A percentile compares a stretch with the other conserved stretches of the same genome.
Conservation (phyloP, 1,140 invertebrate species). For the Manduca sexta region DNA sequence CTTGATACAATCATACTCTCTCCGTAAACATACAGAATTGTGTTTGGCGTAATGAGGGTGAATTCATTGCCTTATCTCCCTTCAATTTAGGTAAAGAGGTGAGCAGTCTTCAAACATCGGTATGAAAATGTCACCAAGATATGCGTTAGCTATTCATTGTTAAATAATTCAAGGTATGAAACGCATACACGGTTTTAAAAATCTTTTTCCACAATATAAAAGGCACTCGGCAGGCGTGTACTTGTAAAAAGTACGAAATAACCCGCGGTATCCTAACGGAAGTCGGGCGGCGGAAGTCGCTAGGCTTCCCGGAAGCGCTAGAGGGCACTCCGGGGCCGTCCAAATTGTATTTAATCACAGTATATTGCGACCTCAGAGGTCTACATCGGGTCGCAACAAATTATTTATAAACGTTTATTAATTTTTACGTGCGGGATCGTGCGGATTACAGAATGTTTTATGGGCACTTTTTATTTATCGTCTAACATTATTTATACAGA, state of each 20-base stretch:
- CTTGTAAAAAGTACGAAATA: conserved; percentile 62
- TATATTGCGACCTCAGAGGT: conserved; percentile 9
- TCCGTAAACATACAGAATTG: no score
- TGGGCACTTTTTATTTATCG: no score
- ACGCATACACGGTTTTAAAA: neutral
- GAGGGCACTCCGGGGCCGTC: conserved; percentile 42
- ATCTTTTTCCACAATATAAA: conserved; percentile 39
- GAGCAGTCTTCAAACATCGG: no score
- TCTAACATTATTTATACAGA: no score
- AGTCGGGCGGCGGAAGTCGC: conserved; percentile 57
- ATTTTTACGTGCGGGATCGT: conserved; percentile 1
- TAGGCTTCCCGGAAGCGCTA: conserved; percentile 60
- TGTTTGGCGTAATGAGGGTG: no score
- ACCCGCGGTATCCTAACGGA: conserved; percentile 54
- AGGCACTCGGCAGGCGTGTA: conserved; percentile 31
- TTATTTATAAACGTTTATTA: conserved; percentile 26
- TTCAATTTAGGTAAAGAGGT: no score
- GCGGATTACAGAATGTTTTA: no score
- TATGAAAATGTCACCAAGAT: no score
- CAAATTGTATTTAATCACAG: conserved; percentile 63
- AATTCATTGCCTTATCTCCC: no score
- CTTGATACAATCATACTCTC: no score
- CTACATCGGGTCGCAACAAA: conserved; percentile 18
- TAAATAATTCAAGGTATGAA: no score
- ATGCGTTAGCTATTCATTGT: no score